These are phyloP conservation scores for Nycticebus coucang DNA, from an alignment of 2,113 vertebrate species.

Conservation along the genomic window DNA sequence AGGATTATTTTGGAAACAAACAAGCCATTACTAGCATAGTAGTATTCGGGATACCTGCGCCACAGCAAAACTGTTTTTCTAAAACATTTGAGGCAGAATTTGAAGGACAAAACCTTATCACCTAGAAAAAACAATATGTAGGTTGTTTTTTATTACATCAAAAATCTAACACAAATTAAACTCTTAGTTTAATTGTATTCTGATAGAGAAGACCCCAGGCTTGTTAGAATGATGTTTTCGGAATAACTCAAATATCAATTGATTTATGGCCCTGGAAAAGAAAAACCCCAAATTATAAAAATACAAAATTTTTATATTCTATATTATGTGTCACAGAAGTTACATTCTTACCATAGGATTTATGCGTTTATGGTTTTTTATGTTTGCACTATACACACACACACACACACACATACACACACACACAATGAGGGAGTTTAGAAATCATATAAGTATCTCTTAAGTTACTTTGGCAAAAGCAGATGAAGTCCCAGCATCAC, in stretches of 20 bases:
- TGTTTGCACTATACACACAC: background rate
- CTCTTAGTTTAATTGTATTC: constrained; percentile 36
- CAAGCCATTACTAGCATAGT: constrained; percentile 43
- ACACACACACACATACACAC: background rate
- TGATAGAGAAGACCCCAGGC: background rate
- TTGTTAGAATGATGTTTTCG: constrained; percentile 50
- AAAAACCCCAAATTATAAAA: background rate
- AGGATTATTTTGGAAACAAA: constrained; percentile 62
- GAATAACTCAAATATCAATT: background rate
- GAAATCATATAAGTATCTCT: background rate
- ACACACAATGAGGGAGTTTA: background rate
- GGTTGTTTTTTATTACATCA: constrained; percentile 41
- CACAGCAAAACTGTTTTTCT: constrained; percentile 42
- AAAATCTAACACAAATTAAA: constrained; percentile 56
- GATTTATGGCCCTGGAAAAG: background rate
- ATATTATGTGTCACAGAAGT: background rate
- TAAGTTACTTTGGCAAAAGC: background rate
- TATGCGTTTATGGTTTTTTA: background rate
- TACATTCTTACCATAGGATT: background rate
- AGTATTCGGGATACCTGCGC: constrained; percentile 46
- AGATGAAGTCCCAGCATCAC: background rate
- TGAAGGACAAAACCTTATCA: constrained; percentile 26
- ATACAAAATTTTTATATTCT: constrained; percentile 6
- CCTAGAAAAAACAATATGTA: background rate
- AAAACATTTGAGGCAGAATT: constrained; percentile 49